phyloP scores from a whole-genome alignment of 2,797 vertebrate genomes.

The Sus cebifrons region DNA sequence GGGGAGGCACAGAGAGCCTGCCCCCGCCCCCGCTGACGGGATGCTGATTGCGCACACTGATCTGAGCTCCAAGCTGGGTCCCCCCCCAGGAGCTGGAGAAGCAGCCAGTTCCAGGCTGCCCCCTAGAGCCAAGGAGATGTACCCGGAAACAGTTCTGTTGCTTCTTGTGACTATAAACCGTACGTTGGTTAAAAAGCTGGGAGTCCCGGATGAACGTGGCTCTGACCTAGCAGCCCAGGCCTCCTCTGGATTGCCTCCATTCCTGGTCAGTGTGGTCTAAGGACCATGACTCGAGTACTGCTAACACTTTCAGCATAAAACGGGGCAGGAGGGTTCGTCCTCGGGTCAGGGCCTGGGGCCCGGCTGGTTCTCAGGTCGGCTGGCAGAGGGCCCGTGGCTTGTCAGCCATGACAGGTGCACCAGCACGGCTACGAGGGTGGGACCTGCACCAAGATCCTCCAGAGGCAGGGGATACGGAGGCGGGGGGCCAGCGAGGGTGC shows the following conservation, averaged over 20 bases:
- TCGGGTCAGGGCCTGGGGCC: background rate
- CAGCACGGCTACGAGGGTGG: background rate
- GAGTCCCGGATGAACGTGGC: background rate
- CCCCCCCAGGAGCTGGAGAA: background rate
- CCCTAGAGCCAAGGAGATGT: background rate
- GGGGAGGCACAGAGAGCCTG: background rate
- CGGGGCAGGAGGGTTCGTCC: no score
- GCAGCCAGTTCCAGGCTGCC: accelerated
- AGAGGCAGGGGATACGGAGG: background rate
- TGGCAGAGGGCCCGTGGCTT: background rate
- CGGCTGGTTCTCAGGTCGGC: background rate
- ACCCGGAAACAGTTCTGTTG: accelerated
- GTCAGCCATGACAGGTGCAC: background rate
- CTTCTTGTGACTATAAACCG: background rate
- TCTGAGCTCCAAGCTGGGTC: background rate
- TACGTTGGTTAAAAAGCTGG: background rate
- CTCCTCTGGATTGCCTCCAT: background rate
- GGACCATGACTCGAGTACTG: background rate
- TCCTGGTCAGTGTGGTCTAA: background rate
- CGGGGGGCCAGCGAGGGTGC: background rate
- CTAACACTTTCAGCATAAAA: background rate
- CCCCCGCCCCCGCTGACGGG: background rate
- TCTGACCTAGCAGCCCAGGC: accelerated
- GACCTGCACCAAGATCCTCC: no score
- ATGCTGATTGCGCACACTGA: accelerated